Evolutionary conservation across 2,888 invertebrate genomes (phyloP).

Genomic region (Seira ritae): DNA sequence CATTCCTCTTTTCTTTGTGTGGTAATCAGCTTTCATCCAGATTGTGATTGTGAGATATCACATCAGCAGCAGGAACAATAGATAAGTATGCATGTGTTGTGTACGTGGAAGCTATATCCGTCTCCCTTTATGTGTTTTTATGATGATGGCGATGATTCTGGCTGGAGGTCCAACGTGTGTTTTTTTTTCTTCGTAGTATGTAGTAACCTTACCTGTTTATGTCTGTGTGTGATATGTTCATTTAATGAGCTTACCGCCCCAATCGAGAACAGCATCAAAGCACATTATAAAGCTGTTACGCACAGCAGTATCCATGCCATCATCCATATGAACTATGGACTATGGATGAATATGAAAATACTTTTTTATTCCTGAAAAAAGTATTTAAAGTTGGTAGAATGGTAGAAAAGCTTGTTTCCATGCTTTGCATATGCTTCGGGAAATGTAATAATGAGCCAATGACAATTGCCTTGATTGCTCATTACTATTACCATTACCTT

Average conservation of each 20-base stretch:
- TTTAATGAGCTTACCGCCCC: conserved; percentile 42
- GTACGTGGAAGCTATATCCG: too few relatives aligned
- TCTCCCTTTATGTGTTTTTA: neutral
- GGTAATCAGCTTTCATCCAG: conserved; percentile 6
- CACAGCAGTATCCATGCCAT: conserved; percentile 20
- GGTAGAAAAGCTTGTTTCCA: too few relatives aligned
- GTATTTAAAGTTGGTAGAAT: too few relatives aligned
- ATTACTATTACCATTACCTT: neutral
- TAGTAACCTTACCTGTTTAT: conserved; percentile 19
- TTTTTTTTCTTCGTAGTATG: neutral
- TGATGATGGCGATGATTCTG: conserved; percentile 9
- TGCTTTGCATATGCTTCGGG: too few relatives aligned
- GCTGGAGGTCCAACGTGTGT: conserved; percentile 41
- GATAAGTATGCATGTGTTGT: too few relatives aligned
- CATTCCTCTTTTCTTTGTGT: neutral
- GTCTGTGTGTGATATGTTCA: conserved; percentile 18
- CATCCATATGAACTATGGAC: too few relatives aligned
- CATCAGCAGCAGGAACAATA: too few relatives aligned
- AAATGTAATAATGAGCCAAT: neutral
- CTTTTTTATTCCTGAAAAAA: too few relatives aligned
- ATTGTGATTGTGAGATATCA: conserved; percentile 6
- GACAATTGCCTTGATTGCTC: neutral
- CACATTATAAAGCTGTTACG: conserved; percentile 53
- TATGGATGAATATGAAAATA: too few relatives aligned
- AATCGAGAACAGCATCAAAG: conserved; percentile 49